Evolutionary conservation across 2,888 invertebrate species (phyloP).

Genomic region (Torymus aiolomorphi): DNA sequence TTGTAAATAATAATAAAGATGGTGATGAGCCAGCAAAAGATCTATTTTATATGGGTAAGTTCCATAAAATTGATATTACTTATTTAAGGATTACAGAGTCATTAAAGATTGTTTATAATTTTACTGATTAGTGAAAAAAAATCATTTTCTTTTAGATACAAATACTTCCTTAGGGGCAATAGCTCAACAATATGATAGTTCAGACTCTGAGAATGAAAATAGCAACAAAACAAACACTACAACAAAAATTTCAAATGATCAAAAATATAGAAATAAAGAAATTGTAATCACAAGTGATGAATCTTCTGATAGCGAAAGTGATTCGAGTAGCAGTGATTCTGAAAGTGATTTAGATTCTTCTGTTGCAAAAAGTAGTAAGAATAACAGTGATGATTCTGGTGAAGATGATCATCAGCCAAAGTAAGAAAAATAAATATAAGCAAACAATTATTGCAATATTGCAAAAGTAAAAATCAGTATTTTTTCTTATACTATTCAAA

Average conservation of each 20-base stretch:
- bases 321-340: constrained; percentile 62
- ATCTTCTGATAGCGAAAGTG: constrained; percentile 62
- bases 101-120: neutral
- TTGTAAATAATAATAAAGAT: constrained; percentile 5
- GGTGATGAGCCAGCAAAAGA: neutral
- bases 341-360: constrained; percentile 58
- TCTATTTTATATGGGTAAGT: constrained; percentile 37
- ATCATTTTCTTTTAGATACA: constrained; percentile 46
- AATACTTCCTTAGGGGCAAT: constrained; percentile 35
- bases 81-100: neutral
- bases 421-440: constrained; percentile 14
- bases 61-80: neutral
- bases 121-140: neutral
- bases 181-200: constrained; percentile 67
- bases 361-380: constrained; percentile 46
- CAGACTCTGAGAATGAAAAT: constrained; percentile 65
- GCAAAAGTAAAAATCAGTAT: neutral
- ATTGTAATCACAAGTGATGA: constrained; percentile 46
- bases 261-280: constrained; percentile 42
- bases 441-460: neutral
- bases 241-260: constrained; percentile 37
- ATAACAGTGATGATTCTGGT: constrained; percentile 55
- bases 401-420: constrained; percentile 37
- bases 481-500: neutral
- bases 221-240: constrained; percentile 31